Evolutionary conservation across 2,888 invertebrate genomes (phyloP), one percentile per base, ranked within the genome.

Genomic region (Platycheirus rosarum): DNA sequence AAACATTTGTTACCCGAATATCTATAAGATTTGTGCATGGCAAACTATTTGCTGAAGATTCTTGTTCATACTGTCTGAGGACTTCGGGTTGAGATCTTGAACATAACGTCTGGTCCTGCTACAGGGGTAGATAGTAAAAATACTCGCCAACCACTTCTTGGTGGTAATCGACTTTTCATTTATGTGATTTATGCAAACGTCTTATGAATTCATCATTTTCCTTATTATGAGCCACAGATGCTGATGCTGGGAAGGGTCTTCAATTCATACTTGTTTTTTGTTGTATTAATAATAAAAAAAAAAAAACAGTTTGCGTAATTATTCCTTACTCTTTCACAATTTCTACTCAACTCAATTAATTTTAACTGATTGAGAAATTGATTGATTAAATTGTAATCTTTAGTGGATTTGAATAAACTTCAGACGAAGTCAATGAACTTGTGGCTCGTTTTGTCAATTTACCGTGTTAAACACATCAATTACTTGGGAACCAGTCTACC

Each of bases 321-420:
- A 60, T 70, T 70, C 62, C 63, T 74, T 60, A 53, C 44, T 11
- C 35, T 29, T 55, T 16, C 37, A 55, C 53, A 37, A 35, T 37
- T 57, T 55, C 20, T 14, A 7, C 37, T 9, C 32, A 32, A 8
- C 13, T 14, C 29, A 44, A 55, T 70, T 66, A 70, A 76, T 78
- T 74, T n/a, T 78, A 23, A 53, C 66, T 78, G 32, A 53, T 60
- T 80, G 60, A 60, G 65, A 76, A 71, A 70, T 53, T 80, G 80
- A 80, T 80, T 76, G 80, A 80, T 80, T 76, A 62, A 74, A 20
- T 68, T 42, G n/a, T 48, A 68, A 66, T 73, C 13, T 66, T 26
- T 37, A 37, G n/a, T n/a, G 11, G 13, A 3, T 57, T 16, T 48
- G 11, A 18, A 37, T 9, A 3, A 32, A n/a, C 11, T 29, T 37